phyloP scores from a whole-genome alignment of 2,113 vertebrate genomes.

The Pluvialis apricaria region DNA sequence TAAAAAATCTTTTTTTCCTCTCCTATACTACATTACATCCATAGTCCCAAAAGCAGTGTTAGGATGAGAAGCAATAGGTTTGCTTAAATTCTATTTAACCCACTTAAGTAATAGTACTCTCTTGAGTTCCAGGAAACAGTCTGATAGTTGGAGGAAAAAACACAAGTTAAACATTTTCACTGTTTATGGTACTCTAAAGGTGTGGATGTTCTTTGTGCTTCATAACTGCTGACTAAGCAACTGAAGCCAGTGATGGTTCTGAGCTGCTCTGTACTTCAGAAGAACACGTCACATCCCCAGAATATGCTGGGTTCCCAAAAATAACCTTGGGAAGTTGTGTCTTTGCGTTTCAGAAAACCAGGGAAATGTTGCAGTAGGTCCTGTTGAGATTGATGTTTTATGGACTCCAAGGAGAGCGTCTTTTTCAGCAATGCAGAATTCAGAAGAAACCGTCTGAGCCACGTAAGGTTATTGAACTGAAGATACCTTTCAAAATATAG shows the following conservation, averaged over 20 bases:
- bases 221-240: not conserved
- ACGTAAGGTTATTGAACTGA: not conserved
- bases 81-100: not conserved
- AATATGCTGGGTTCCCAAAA: not conserved
- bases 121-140: not conserved
- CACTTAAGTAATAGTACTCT: not conserved
- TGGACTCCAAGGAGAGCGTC: not conserved
- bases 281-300: not conserved
- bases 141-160: not conserved
- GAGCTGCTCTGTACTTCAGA: not conserved
- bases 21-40: not conserved
- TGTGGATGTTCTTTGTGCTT: not conserved
- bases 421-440: not conserved
- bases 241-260: not conserved
- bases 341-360: not conserved
- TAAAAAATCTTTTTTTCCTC: not conserved
- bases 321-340: not conserved
- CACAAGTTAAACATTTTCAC: not conserved
- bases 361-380: not conserved
- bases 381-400: not conserved
- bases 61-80: not conserved
- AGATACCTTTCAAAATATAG: not conserved
- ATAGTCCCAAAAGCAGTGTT: not conserved
- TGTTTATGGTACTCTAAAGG: not conserved
- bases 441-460: not conserved